Conservation (phyloP, 2,888 invertebrate genomes). For the Lumbricus terrestris region DNA sequence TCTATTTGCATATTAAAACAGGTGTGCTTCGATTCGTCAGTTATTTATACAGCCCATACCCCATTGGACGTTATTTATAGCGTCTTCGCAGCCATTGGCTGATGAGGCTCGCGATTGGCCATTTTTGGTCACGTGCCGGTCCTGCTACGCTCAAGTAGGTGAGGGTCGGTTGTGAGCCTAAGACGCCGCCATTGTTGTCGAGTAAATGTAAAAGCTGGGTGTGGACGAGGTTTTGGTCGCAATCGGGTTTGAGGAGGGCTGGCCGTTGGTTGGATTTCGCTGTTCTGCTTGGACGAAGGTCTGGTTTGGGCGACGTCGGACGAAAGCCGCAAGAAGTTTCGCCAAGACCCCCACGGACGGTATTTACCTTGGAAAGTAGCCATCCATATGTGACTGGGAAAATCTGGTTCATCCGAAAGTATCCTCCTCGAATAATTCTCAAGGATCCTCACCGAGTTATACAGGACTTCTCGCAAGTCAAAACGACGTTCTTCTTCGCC, state of each 20-base stretch:
- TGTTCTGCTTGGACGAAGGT: not conserved
- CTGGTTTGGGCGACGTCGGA: constrained; percentile 3
- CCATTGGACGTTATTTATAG: not conserved
- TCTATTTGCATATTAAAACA: constrained; percentile 6
- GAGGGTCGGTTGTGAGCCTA: not conserved
- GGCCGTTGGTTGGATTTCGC: not conserved
- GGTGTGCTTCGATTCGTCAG: not conserved
- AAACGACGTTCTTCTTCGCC: constrained; percentile 9
- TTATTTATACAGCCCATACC: not conserved
- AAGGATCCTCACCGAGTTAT: not conserved
- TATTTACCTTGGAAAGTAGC: not conserved
- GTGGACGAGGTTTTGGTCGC: not conserved
- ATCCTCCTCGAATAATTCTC: not conserved
- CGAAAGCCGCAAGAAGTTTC: not conserved
- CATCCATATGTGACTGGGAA: not conserved
- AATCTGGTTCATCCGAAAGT: not conserved
- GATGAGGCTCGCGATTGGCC: not conserved
- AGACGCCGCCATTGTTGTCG: constrained; percentile 7
- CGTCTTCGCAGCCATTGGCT: not conserved
- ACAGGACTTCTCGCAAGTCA: not conserved
- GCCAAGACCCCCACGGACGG: not conserved
- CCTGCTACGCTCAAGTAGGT: not conserved
- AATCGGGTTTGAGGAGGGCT: not conserved
- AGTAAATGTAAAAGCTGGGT: not conserved
- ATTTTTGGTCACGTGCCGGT: not conserved